Evolutionary conservation across 2,113 vertebrate genomes (phyloP).

Genomic region (Eurypyga helias): DNA sequence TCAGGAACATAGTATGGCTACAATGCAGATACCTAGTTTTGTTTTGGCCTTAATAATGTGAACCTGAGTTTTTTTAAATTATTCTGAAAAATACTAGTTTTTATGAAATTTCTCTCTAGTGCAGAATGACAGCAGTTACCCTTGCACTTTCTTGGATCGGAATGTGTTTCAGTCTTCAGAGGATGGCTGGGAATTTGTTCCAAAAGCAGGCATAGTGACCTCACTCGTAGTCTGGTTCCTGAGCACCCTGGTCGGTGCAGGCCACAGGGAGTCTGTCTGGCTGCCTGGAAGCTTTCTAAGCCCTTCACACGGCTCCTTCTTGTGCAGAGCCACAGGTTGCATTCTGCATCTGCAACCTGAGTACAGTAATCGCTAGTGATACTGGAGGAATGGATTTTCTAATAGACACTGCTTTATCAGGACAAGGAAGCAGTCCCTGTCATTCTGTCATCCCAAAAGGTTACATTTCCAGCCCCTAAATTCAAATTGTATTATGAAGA

Average conservation of each 20-base stretch:
- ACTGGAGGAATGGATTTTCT: neutral
- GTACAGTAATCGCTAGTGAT: neutral
- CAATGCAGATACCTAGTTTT: neutral
- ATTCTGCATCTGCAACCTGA: neutral
- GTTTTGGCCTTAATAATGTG: neutral
- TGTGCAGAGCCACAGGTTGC: neutral
- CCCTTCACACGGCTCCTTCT: neutral
- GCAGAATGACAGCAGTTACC: neutral
- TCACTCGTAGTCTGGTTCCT: fast-evolving
- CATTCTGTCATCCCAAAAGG: neutral
- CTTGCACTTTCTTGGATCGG: neutral
- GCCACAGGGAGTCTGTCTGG: neutral
- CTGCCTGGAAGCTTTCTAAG: neutral
- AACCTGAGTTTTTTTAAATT: neutral
- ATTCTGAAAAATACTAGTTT: neutral
- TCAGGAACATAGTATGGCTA: neutral
- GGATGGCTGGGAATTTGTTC: neutral
- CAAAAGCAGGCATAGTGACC: neutral
- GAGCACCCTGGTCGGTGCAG: neutral
- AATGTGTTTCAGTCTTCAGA: neutral
- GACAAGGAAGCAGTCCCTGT: neutral
- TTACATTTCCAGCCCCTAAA: neutral
- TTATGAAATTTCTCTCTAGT: neutral
- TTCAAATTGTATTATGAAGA: neutral
- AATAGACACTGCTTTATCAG: neutral